Conservation (phyloP, 2,888 invertebrate genomes). For the Drosophila formosana region DNA sequence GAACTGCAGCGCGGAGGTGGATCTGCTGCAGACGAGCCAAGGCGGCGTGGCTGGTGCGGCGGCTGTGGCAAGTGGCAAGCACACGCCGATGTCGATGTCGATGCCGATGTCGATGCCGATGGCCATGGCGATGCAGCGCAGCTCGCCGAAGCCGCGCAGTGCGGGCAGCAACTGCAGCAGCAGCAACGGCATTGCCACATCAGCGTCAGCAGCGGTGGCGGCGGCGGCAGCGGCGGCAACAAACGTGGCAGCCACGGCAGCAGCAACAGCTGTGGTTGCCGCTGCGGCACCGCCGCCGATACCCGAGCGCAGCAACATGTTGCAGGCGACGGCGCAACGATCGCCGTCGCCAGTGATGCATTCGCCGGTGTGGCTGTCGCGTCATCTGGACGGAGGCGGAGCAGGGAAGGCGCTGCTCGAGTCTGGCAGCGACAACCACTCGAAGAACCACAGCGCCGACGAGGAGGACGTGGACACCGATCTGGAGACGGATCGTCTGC, state of each 20-base stretch:
- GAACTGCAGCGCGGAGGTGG: conserved; percentile 69
- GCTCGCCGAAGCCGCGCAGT: conserved; percentile 61
- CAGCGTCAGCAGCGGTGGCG: background rate
- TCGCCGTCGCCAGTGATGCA: conserved; percentile 84
- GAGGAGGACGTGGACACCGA: conserved; percentile 97
- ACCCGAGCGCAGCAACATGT: conserved; percentile 78
- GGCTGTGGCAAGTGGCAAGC: conserved; percentile 31
- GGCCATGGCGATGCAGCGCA: conserved; percentile 64
- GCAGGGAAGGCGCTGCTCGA: conserved; percentile 77
- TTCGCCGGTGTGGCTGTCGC: conserved; percentile 90
- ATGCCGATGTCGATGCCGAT: conserved; percentile 40
- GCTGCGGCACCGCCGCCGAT: conserved; percentile 78
- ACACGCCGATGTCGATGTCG: conserved; percentile 22
- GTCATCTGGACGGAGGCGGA: conserved; percentile 85
- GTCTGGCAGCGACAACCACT: conserved; percentile 86
- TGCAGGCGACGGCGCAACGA: conserved; percentile 66
- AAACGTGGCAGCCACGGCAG: background rate
- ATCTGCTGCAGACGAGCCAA: conserved; percentile 51
- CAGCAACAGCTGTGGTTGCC: conserved; percentile 4
- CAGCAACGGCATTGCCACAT: conserved; percentile 35
- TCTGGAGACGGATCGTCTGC: conserved; percentile 97
- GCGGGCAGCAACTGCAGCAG: conserved; percentile 62
- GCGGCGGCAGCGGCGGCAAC: background rate
- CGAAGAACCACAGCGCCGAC: conserved; percentile 89
- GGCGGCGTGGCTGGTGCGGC: background rate